Evolutionary conservation across 2,113 vertebrate species (phyloP).

Genomic region (Notechis scutatus): DNA sequence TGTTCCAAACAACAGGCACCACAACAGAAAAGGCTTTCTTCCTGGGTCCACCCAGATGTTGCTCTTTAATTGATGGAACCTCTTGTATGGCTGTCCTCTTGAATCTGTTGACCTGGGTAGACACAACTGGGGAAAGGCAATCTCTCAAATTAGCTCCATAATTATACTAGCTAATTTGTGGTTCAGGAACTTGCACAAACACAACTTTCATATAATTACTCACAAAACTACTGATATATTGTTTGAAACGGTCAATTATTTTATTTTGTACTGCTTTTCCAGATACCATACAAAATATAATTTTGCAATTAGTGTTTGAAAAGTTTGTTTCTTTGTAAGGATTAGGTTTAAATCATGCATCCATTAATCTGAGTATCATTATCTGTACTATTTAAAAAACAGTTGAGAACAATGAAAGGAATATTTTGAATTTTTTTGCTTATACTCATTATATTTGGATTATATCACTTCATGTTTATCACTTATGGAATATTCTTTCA

Average conservation of each 20-base stretch:
- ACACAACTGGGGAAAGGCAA: neutral
- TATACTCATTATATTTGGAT: neutral
- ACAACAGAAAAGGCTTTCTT: neutral
- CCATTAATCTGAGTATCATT: neutral
- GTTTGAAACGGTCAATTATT: neutral
- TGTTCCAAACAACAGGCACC: neutral
- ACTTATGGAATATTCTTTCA: neutral
- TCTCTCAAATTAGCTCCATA: neutral
- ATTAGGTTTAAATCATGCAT: neutral
- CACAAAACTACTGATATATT: neutral
- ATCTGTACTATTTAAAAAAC: neutral
- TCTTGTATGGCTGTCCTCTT: neutral
- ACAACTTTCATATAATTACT: neutral
- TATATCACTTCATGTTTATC: neutral
- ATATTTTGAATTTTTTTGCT: neutral
- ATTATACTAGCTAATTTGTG: neutral
- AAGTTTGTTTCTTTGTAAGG: neutral
- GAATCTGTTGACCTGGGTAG: neutral
- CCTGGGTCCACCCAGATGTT: neutral
- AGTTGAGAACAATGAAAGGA: neutral
- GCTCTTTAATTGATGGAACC: neutral
- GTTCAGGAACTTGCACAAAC: neutral
- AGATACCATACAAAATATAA: neutral
- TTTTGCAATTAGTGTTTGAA: neutral
- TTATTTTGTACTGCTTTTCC: neutral